phyloP scores from a whole-genome alignment of 2,888 invertebrate genomes.

The Agrotis exclamationis region DNA sequence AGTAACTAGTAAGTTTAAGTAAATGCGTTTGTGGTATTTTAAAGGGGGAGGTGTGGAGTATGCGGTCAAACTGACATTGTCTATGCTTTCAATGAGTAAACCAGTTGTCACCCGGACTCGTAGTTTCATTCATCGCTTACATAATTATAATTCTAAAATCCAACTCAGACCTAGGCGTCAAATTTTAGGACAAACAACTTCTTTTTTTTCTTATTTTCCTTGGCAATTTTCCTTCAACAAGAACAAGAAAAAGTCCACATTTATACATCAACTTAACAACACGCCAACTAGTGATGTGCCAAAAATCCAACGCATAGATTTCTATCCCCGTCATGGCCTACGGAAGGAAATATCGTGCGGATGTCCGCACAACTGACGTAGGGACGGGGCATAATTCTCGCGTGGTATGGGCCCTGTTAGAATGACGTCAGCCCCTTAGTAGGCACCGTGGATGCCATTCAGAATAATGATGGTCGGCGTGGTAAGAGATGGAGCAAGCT shows the following conservation, averaged over 20 bases:
- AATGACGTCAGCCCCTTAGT: constrained; percentile 46
- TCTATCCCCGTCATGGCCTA: constrained; percentile 52
- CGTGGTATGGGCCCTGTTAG: constrained; percentile 43
- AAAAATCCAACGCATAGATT: constrained; percentile 56
- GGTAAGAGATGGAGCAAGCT: constrained; percentile 1
- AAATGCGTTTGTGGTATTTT: no score
- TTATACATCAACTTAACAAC: neutral
- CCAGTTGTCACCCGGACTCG: no score
- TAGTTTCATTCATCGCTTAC: no score
- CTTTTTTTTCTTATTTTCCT: no score
- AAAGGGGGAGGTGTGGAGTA: no score
- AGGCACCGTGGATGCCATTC: constrained; percentile 21
- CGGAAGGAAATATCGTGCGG: constrained; percentile 69
- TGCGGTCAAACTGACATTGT: no score
- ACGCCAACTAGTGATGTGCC: constrained; percentile 47
- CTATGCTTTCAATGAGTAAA: no score
- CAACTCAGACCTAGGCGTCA: no score
- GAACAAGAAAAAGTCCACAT: neutral
- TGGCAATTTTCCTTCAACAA: neutral
- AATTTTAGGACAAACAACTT: no score
- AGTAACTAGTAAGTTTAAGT: no score
- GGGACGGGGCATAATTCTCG: constrained; percentile 52
- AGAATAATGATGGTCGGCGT: constrained; percentile 18
- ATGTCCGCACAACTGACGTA: constrained; percentile 67
- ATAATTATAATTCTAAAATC: no score